Evolutionary conservation across 2,797 vertebrate species (phyloP).

Genomic region (Alectoris magna): DNA sequence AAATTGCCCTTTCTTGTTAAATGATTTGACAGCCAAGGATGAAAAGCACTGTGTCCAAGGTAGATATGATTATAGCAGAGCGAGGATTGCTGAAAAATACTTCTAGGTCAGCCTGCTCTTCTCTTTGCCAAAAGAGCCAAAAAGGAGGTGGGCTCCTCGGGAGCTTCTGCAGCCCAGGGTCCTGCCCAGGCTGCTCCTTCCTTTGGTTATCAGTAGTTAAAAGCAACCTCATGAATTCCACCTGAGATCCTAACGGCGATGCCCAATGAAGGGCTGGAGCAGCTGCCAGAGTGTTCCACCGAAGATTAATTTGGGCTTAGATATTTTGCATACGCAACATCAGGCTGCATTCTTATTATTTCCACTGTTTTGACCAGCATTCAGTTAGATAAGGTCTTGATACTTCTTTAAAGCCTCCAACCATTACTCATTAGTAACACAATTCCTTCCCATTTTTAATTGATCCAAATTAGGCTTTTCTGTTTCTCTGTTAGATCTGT

Average conservation of each 20-base stretch:
- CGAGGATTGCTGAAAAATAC: neutral
- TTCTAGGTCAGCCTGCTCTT: neutral
- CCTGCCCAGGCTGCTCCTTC: neutral
- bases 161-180: neutral
- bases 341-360: neutral
- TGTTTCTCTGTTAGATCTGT: constrained; percentile 29
- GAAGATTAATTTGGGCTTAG: neutral
- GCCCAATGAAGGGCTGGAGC: neutral
- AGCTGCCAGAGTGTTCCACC: neutral
- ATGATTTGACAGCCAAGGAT: neutral
- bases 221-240: neutral
- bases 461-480: constrained; percentile 22
- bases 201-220: neutral
- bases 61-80: neutral
- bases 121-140: neutral
- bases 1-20: neutral
- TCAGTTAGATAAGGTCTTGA: neutral
- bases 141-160: neutral
- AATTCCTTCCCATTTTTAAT: constrained; percentile 29
- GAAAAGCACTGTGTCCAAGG: neutral
- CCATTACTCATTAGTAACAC: neutral
- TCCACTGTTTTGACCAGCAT: neutral
- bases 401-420: neutral
- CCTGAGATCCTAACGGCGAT: neutral
- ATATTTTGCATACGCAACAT: neutral